phyloP scores from a whole-genome alignment of 1,140 invertebrate species.

The Lepidurus couesii region DNA sequence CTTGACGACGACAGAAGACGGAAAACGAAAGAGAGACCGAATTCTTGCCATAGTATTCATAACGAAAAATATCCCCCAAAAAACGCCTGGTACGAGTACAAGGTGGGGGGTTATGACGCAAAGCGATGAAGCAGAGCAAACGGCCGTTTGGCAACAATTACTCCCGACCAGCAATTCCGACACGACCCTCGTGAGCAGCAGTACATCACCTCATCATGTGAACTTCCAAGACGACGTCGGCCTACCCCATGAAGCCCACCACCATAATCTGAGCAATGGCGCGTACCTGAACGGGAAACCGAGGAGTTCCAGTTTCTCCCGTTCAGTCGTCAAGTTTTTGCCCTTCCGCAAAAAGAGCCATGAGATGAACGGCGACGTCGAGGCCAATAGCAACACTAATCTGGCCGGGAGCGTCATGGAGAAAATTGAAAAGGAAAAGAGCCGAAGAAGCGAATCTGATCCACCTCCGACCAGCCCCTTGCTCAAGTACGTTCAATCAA shows the following conservation, averaged over 20 bases:
- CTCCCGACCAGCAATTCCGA: neutral
- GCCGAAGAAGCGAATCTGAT: neutral
- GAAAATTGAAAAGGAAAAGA: neutral
- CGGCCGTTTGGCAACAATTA: neutral
- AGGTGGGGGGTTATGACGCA: neutral
- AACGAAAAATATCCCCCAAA: neutral
- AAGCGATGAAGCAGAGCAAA: neutral
- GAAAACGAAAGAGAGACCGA: neutral
- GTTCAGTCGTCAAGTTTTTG: neutral
- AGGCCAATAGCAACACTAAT: neutral
- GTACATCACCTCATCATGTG: neutral
- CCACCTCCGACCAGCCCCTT: constrained; percentile 4
- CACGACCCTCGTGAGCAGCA: neutral
- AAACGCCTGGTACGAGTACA: neutral
- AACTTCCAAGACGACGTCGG: constrained; percentile 1
- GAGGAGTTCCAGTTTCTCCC: constrained; percentile 7
- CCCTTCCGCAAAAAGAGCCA: neutral
- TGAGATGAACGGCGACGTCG: constrained; percentile 12
- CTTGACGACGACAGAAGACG: too few species aligned
- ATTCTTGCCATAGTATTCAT: neutral
- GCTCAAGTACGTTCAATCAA: neutral
- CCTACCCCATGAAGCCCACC: neutral
- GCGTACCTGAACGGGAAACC: neutral
- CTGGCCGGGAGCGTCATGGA: neutral
- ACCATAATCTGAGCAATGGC: neutral